Conservation (phyloP, 2,113 vertebrate genomes). For the Prunella fulvescens region DNA sequence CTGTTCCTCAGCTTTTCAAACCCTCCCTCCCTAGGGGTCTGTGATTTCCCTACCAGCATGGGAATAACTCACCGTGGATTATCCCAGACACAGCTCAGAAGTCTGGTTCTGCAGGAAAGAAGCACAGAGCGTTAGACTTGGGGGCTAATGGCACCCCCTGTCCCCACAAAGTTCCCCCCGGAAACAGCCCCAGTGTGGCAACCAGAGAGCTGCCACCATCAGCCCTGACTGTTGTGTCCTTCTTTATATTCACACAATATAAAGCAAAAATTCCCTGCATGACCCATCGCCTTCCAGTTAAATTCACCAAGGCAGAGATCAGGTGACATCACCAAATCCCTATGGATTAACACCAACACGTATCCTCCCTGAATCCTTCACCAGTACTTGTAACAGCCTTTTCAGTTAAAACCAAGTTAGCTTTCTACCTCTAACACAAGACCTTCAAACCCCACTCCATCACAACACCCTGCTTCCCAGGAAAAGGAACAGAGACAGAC, state of each 20-base stretch:
- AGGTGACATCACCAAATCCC: not conserved
- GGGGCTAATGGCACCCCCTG: rapidly evolving
- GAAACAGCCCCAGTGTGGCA: not conserved
- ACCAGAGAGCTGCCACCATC: not conserved
- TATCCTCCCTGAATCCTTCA: no score
- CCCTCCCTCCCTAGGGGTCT: rapidly evolving
- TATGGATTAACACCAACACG: rapidly evolving
- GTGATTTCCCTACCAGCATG: rapidly evolving
- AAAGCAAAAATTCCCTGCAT: not conserved
- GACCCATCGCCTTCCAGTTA: not conserved
- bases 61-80: not conserved
- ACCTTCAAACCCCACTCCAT: not conserved
- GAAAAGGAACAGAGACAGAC: not conserved
- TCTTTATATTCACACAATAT: not conserved
- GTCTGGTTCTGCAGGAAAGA: constrained; percentile 16
- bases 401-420: not conserved
- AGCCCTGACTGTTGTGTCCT: rapidly evolving
- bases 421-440: not conserved
- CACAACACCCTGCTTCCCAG: not conserved
- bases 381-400: rapidly evolving
- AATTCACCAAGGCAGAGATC: not conserved
- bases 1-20: not conserved
- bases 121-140: rapidly evolving
- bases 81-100: not conserved
- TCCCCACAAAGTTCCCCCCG: rapidly evolving